phyloP scores from a whole-genome alignment of 2,888 invertebrate species.

The Atethmia centrago region DNA sequence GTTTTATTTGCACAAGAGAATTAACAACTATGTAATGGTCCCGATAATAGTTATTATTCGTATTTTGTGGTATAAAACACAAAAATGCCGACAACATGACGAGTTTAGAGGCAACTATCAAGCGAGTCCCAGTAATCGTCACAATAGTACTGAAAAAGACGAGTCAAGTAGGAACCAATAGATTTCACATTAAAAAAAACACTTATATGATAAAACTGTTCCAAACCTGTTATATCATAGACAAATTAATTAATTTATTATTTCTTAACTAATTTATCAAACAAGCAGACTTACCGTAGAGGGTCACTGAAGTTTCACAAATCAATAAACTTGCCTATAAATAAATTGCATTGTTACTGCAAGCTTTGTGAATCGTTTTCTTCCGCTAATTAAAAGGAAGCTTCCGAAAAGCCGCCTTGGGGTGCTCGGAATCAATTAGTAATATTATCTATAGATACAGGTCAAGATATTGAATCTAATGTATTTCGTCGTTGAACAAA shows the following conservation, averaged over 20 bases:
- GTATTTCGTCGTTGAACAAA: background rate
- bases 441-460: background rate
- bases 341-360: background rate
- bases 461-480: background rate
- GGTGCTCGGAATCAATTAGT: background rate
- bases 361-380: background rate
- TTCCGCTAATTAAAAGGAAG: background rate
- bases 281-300: too few species aligned
- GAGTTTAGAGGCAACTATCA: background rate
- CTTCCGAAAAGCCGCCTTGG: background rate
- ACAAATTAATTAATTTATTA: too few species aligned
- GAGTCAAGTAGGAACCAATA: background rate
- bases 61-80: background rate
- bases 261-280: too few species aligned
- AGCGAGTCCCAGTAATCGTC: background rate
- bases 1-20: background rate
- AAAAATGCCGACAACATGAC: background rate
- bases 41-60: background rate
- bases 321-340: background rate
- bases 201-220: background rate
- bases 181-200: background rate
- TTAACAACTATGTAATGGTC: background rate
- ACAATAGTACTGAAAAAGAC: background rate
- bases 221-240: too few species aligned
- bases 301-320: too few species aligned